phyloP scores from a whole-genome alignment of 2,797 vertebrate species.

The Silurus aristotelis region DNA sequence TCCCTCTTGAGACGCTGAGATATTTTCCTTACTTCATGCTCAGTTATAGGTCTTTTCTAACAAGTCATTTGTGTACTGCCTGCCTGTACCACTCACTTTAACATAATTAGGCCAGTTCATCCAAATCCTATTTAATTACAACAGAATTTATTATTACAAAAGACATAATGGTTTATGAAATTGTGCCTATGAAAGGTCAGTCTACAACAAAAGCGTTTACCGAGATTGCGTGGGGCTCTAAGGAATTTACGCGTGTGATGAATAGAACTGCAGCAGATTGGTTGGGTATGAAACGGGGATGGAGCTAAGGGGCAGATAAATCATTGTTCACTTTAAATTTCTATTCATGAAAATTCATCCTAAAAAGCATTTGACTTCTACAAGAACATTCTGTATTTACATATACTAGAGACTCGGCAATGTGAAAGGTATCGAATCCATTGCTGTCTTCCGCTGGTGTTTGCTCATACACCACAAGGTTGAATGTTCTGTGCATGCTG shows the following conservation, averaged over 20 bases:
- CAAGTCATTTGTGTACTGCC: not conserved
- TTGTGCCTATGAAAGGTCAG: not conserved
- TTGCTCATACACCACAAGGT: too few species aligned
- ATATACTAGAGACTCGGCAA: not conserved
- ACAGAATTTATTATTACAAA: not conserved
- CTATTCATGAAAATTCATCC: not conserved
- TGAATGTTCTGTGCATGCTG: too few species aligned
- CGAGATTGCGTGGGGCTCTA: not conserved
- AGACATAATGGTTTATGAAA: not conserved
- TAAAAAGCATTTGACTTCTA: not conserved
- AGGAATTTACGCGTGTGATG: not conserved
- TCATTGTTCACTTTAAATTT: not conserved
- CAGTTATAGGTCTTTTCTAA: constrained; percentile 11
- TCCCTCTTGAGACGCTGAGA: not conserved
- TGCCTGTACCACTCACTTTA: not conserved
- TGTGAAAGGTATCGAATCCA: not conserved
- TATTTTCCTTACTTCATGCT: not conserved
- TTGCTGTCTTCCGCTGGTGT: too few species aligned
- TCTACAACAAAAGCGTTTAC: not conserved
- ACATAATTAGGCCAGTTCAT: not conserved
- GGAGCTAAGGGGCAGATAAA: not conserved
- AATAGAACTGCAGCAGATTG: not conserved
- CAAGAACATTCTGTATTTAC: not conserved
- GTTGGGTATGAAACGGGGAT: not conserved
- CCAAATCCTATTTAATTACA: not conserved